Evolutionary conservation across 2,797 vertebrate species (phyloP).

Genomic region (Sebastes dallii): DNA sequence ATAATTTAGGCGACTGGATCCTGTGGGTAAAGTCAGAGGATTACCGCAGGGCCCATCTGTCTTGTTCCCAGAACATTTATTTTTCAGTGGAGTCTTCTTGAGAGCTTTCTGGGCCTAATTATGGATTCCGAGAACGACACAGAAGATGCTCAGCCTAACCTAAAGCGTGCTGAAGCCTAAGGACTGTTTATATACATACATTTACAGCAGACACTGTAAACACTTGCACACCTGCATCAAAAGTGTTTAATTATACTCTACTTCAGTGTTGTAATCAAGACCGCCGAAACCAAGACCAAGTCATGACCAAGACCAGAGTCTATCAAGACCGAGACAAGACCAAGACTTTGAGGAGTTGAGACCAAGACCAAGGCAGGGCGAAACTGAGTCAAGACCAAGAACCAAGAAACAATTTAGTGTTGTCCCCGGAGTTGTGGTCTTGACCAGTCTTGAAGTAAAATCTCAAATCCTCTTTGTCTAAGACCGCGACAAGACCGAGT

Average conservation of each 20-base stretch:
- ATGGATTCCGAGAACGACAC: not conserved
- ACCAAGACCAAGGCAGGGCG: too few species aligned
- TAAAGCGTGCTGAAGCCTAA: not conserved
- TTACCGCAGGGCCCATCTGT: not conserved
- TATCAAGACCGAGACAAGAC: too few species aligned
- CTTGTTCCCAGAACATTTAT: not conserved
- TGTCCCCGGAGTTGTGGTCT: not conserved
- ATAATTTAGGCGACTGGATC: not conserved
- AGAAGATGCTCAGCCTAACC: not conserved
- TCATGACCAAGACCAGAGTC: too few species aligned
- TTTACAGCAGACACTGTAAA: not conserved
- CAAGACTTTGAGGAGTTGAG: too few species aligned
- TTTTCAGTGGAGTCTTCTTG: not conserved
- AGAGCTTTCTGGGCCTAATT: not conserved
- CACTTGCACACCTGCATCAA: not conserved
- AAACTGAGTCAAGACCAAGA: too few species aligned
- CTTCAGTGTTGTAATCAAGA: too few species aligned
- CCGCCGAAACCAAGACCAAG: too few species aligned
- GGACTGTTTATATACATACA: not conserved
- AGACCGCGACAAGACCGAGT: too few species aligned
- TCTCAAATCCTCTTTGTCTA: not conserved
- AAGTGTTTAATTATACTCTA: not conserved
- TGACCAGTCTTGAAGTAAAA: not conserved
- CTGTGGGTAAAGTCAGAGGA: not conserved
- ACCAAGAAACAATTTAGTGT: not conserved